Evolutionary conservation across 1,140 invertebrate genomes (phyloP), one percentile per base, ranked within the genome.

Genomic region (Drosophila tsacasi): DNA sequence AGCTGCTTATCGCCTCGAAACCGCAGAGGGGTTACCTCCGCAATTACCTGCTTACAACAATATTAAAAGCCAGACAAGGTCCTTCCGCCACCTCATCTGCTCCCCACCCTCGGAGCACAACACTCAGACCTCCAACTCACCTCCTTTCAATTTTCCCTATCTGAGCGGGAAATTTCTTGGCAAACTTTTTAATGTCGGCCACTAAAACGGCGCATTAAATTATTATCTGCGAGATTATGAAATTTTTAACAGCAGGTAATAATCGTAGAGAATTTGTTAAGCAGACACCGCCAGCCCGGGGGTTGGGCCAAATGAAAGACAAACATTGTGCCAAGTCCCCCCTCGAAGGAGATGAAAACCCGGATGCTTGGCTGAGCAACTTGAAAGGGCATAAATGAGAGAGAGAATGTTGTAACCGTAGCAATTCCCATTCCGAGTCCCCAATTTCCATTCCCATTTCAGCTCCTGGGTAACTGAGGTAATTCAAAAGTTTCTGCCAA

Each of bases 181-280:
- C 67, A 79, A 89, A 89, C 81, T 90, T 89, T 89, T 89, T 89
- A 90, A 89, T 89, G 85, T 47, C 35, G 50, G 64, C 85, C 78
- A 89, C 85, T 89, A 90, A 89, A 89, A 77, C 69, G 66, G 42
- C 82, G 80, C 85, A 89, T 89, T 89, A 89, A 89, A 89, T 90
- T 89, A 89, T 90, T 89, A 89, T 89, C 85, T 90, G 81, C 46
- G 54, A 90, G 85, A 89, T 89, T 89, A 89, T 89, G 85, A 85
- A 89, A 89, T 89, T 89, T 89, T 89, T 89, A 90, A 89, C 85
- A 89, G 85, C 85, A 89, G 85, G 85, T 89, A 90, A 89, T 89
- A 89, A 89, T 90, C 85, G 85, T 85, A 84, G 85, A 80, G 76
- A 80, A 80, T 80, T 80, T 80, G 78, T 80, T 74, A 75, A 87